Percentiles rank a stretch among this genome's conserved stretches.
These are phyloP conservation scores for Theretra japonica DNA, from an alignment of 2,888 invertebrate species.

Conservation along the genomic window DNA sequence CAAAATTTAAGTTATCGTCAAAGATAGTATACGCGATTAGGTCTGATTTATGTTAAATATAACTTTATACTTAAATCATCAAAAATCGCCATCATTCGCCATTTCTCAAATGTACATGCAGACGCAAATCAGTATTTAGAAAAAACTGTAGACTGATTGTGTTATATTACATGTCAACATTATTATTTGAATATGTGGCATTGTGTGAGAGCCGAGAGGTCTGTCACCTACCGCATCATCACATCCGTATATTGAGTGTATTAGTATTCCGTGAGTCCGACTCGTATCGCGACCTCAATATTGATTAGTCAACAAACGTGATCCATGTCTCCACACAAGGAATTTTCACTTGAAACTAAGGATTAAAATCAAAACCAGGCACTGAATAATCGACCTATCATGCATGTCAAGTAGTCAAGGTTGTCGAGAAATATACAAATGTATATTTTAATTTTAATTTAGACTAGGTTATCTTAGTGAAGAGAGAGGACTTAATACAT, in stretches of 20 bases:
- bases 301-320: constrained; percentile 67
- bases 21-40: too few species aligned
- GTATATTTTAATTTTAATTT: not conserved
- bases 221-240: constrained; percentile 41
- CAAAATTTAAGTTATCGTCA: too few species aligned
- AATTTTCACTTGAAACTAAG: constrained; percentile 67
- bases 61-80: too few species aligned
- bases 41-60: too few species aligned
- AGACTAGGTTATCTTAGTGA: not conserved
- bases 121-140: not conserved
- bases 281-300: constrained; percentile 66
- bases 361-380: constrained; percentile 35
- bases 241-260: constrained; percentile 61
- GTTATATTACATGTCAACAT: not conserved
- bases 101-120: too few species aligned
- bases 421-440: constrained; percentile 5
- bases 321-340: constrained; percentile 60
- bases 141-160: not conserved
- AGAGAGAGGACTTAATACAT: too few species aligned
- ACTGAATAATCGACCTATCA: constrained; percentile 23
- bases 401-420: constrained; percentile 24
- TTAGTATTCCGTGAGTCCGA: constrained; percentile 61
- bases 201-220: constrained; percentile 28
- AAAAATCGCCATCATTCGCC: too few species aligned
- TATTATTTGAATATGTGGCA: constrained; percentile 28